phyloP scores from a whole-genome alignment of 1,140 invertebrate species.

The Pectinophora gossypiella region DNA sequence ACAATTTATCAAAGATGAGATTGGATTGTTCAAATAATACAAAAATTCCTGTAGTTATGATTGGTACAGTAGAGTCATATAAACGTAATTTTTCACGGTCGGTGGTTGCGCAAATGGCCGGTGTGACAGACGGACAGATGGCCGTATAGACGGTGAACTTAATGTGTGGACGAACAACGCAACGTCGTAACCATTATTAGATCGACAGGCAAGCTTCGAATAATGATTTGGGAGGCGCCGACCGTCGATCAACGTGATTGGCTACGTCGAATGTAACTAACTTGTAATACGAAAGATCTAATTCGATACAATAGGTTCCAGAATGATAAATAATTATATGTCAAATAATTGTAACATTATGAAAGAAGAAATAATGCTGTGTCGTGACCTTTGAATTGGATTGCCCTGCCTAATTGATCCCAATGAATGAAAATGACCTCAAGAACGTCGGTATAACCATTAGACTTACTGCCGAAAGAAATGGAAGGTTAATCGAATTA shows the following conservation, averaged over 20 bases:
- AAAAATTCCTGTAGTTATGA: too few relatives aligned
- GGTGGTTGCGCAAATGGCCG: constrained; percentile 19
- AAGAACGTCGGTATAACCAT: constrained; percentile 36
- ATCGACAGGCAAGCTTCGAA: constrained; percentile 18
- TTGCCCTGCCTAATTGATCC: constrained; percentile 44
- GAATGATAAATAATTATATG: too few relatives aligned
- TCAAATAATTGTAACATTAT: too few relatives aligned
- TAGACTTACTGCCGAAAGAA: constrained; percentile 42
- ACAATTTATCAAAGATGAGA: too few relatives aligned
- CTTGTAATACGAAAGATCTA: not conserved
- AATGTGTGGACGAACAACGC: not conserved
- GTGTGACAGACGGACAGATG: constrained; percentile 17
- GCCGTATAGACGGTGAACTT: constrained; percentile 16
- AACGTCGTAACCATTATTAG: constrained; percentile 19
- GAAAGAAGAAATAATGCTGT: not conserved
- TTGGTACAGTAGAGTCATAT: constrained; percentile 8
- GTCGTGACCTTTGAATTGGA: not conserved
- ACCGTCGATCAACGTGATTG: not conserved
- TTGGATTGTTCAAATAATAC: too few relatives aligned
- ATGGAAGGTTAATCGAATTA: constrained; percentile 60
- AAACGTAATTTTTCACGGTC: constrained; percentile 33
- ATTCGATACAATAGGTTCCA: too few relatives aligned
- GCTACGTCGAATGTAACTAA: not conserved
- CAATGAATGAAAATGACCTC: constrained; percentile 50
- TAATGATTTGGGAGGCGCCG: constrained; percentile 12